A percentile compares a stretch with the other conserved stretches of the same genome.
These are phyloP conservation scores for Anarsia innoxiella DNA, from an alignment of 2,888 invertebrate species.

Conservation along the genomic window DNA sequence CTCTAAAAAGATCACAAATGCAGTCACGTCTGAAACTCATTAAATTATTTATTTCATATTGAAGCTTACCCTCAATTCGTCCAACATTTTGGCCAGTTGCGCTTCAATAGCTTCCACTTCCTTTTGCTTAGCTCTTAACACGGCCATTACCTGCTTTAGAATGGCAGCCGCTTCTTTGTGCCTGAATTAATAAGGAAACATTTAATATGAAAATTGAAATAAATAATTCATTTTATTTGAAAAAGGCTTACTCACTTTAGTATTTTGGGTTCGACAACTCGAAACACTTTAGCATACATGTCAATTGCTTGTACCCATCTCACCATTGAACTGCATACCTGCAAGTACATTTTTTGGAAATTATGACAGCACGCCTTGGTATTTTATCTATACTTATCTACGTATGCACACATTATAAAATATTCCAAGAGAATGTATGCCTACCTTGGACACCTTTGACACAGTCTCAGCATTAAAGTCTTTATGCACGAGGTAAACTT, in stretches of 20 bases:
- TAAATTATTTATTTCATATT: no score
- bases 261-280: constrained; percentile 92
- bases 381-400: no score
- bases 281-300: constrained; percentile 89
- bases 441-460: constrained; percentile 79
- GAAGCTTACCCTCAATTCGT: constrained; percentile 81
- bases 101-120: constrained; percentile 88
- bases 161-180: constrained; percentile 86
- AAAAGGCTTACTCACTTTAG: constrained; percentile 71
- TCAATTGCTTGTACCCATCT: constrained; percentile 95
- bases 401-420: no score
- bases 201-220: neutral
- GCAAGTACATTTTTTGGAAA: no score
- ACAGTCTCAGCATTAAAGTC: constrained; percentile 90
- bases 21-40: no score
- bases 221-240: no score
- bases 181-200: constrained; percentile 42
- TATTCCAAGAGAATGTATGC: no score
- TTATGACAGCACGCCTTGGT: no score
- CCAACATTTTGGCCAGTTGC: constrained; percentile 81
- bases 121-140: constrained; percentile 86
- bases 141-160: constrained; percentile 82
- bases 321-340: constrained; percentile 93
- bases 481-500: constrained; percentile 87
- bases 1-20: no score